phyloP scores from a whole-genome alignment of 1,140 invertebrate species.

The Eciton burchellii region DNA sequence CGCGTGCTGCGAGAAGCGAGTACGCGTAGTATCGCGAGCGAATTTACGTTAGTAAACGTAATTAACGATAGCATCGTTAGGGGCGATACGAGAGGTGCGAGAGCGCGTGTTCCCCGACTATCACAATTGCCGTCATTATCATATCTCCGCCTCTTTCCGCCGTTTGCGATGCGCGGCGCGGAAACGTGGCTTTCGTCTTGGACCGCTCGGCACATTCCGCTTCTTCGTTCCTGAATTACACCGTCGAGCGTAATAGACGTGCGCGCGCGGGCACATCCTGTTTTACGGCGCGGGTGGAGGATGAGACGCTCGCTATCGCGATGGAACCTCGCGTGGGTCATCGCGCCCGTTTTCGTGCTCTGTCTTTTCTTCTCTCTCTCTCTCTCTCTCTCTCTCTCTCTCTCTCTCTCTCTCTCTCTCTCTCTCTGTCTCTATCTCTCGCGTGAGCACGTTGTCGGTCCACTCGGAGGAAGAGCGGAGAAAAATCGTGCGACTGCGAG shows the following conservation, averaged over 20 bases:
- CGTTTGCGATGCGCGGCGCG: not conserved
- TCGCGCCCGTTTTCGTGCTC: conserved; percentile 25
- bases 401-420: too few relatives aligned
- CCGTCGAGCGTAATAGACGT: conserved; percentile 42
- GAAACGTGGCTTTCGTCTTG: conserved; percentile 38
- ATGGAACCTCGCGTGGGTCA: conserved; percentile 62
- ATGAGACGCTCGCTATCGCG: conserved; percentile 49
- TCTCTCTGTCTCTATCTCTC: too few relatives aligned
- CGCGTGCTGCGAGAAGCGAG: too few relatives aligned
- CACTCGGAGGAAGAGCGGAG: conserved; percentile 29
- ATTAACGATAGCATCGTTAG: too few relatives aligned
- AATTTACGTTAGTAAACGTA: too few relatives aligned
- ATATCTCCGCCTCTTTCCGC: not conserved
- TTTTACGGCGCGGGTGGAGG: conserved; percentile 44
- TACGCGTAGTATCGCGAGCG: too few relatives aligned
- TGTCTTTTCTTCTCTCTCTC: too few relatives aligned
- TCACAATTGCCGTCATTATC: not conserved
- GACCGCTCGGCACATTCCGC: conserved; percentile 40
- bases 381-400: too few relatives aligned
- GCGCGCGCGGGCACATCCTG: conserved; percentile 34
- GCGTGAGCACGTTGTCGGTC: conserved; percentile 61
- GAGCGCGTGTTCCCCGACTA: not conserved
- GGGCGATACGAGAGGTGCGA: too few relatives aligned
- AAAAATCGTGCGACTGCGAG: conserved; percentile 43
- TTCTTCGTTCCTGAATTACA: conserved; percentile 33